Evolutionary conservation across 1,140 invertebrate species (phyloP), one percentile per base, ranked within the genome.

Genomic region (Micrasema longulum): DNA sequence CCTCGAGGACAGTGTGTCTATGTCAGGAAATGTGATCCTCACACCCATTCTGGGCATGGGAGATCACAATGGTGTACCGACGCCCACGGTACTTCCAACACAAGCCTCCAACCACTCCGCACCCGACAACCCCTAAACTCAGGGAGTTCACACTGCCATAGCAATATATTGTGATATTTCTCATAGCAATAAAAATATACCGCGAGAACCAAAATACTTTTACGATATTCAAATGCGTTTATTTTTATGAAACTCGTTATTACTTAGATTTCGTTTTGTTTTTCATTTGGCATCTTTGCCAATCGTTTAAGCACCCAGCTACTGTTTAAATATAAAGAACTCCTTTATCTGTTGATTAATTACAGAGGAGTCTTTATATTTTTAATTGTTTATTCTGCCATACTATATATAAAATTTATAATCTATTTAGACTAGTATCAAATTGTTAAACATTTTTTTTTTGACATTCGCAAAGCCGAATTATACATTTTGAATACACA

Each of bases 1-100:
- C 77, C 62, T 71, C 23, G 73, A 75, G 22, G 73, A 75, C 50
- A 72, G 36, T 18, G 47, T 64, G 3, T 73, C 74, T 5, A 62
- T 62, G 16, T 20, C 64, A 12, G 71, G 65, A 12, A 63, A 77
- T 18, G 57, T 71, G 9, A 55, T 73, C 2, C 47, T 77, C 22
- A 73, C 76, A 20, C 76, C 76, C 12, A 75, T 77, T 55, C 81
- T 63, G 78, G 64, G 64, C 9, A 6, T 52, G 10, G 20, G 47
- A 14, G 60, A 36, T 1, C 48, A 48, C n/a, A 70, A n/a, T n/a
- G n/a, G 64, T 53, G 68, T 52, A 14, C 62, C 64, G 3, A 70
- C 55, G 14, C 73, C 73, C 7, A 26, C 48, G 10, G 57, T 52
- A 9, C 22, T 57, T 3, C 43, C 11, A 9, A 62, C 70, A n/a